A percentile compares a stretch with the other conserved stretches of the same genome.
These are phyloP conservation scores for Drosophila subquinaria DNA, from an alignment of 2,888 invertebrate genomes.

Conservation along the genomic window DNA sequence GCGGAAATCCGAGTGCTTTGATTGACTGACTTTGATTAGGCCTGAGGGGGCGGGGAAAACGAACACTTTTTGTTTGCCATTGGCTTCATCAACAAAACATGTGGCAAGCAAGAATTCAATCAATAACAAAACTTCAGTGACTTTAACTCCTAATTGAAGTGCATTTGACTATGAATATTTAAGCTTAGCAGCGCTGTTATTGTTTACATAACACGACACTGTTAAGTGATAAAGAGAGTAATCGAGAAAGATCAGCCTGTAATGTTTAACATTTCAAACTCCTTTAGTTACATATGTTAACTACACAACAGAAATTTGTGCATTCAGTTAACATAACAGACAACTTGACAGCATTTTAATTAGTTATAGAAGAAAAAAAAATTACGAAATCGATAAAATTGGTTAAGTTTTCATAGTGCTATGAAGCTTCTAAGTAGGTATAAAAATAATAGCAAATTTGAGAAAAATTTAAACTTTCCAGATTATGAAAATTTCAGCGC, in stretches of 20 bases:
- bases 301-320: background rate
- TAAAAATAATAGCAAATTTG: no score
- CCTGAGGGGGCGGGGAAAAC: background rate
- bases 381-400: no score
- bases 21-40: conserved; percentile 40
- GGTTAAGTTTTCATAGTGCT: no score
- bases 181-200: background rate
- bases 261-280: background rate
- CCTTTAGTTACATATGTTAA: no score
- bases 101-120: conserved; percentile 16
- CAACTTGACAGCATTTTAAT: background rate
- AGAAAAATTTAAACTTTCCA: no score
- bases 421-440: no score
- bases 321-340: background rate
- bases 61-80: conserved; percentile 22
- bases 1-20: conserved; percentile 35
- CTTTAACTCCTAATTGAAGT: conserved; percentile 5
- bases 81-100: background rate
- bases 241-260: background rate
- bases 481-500: no score
- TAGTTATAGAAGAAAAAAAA: no score
- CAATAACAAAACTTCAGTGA: background rate
- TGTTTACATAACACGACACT: background rate
- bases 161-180: background rate
- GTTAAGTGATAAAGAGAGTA: background rate